A percentile compares a stretch with the other conserved stretches of the same genome.
Evolutionary conservation across 2,113 vertebrate species (phyloP).

Genomic region (Nothobranchius furzeri): DNA sequence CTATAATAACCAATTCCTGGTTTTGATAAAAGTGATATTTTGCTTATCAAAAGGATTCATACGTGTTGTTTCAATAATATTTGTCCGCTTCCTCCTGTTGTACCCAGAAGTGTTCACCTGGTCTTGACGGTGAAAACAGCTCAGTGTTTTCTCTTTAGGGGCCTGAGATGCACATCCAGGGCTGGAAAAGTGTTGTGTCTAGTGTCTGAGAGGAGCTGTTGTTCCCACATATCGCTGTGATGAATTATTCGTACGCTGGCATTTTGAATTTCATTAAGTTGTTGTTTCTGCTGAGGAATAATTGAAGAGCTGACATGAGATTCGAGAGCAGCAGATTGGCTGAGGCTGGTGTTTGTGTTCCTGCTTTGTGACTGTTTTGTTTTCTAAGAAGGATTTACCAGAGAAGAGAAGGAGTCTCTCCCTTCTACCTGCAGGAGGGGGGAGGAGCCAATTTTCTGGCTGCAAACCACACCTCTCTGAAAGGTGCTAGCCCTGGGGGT

Average conservation of each 20-base stretch:
- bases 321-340: not conserved
- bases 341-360: not conserved
- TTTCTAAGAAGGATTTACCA: conserved; percentile 16
- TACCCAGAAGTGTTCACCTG: not conserved
- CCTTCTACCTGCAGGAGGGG: conserved; percentile 60
- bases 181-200: conserved; percentile 22
- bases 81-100: too few relatives aligned
- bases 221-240: conserved; percentile 30
- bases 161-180: not conserved
- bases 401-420: conserved; percentile 15
- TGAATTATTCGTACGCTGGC: conserved; percentile 66
- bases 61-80: too few relatives aligned
- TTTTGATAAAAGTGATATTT: too few relatives aligned
- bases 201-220: conserved; percentile 25
- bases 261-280: conserved; percentile 52
- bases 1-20: too few relatives aligned
- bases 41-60: too few relatives aligned
- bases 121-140: not conserved
- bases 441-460: conserved; percentile 28
- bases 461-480: conserved; percentile 78
- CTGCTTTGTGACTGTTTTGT: conserved; percentile 7
- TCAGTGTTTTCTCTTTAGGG: conserved; percentile 1
- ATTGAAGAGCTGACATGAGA: not conserved
- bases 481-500: conserved; percentile 79
- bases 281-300: conserved; percentile 32